Evolutionary conservation across 2,797 vertebrate species (phyloP).

Genomic region (Hydrolagus colliei): DNA sequence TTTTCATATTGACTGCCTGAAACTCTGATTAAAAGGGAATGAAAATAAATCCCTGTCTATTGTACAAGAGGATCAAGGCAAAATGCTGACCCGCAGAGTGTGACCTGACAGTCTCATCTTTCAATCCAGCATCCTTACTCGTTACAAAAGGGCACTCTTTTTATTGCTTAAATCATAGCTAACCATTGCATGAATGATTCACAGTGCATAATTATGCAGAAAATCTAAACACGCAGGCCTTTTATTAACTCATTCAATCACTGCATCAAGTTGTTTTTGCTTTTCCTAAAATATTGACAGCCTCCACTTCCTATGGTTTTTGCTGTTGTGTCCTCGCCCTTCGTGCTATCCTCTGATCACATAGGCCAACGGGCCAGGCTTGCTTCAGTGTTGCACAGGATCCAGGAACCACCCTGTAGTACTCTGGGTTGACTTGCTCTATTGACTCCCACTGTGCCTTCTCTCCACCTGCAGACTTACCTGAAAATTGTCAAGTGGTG

Average conservation of each 20-base stretch:
- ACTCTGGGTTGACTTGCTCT: background rate
- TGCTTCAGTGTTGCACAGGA: background rate
- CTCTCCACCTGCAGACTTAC: too few species aligned
- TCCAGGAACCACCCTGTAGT: background rate
- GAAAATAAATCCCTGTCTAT: background rate
- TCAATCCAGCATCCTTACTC: background rate
- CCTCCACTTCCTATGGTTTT: background rate
- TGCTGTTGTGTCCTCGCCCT: background rate
- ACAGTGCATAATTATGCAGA: background rate
- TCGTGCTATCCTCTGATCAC: background rate
- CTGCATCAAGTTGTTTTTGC: too few species aligned
- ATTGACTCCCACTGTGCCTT: too few species aligned
- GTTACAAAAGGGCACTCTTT: background rate
- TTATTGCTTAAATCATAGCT: background rate
- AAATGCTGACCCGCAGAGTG: background rate
- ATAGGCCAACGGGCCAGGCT: background rate
- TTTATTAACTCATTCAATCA: background rate
- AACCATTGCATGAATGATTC: background rate
- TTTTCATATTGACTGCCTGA: background rate
- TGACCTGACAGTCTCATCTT: background rate
- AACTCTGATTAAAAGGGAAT: background rate
- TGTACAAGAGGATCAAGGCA: background rate
- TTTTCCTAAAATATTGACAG: background rate
- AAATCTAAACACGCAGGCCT: background rate
- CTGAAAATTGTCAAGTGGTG: too few species aligned